These are phyloP conservation scores for Urophycis tenuis DNA, from an alignment of 2,797 vertebrate species.

Conservation along the genomic window DNA sequence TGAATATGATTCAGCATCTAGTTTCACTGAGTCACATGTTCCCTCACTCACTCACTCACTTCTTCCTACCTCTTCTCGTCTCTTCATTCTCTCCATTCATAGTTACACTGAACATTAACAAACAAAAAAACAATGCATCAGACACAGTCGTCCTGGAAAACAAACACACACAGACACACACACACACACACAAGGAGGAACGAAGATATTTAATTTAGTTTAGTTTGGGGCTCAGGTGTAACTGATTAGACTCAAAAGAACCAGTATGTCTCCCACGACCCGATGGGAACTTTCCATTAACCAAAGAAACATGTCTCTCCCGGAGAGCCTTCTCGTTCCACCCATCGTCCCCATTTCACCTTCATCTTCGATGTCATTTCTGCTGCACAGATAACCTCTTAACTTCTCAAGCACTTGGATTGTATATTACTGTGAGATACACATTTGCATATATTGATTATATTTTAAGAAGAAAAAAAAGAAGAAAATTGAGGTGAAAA, in stretches of 20 bases:
- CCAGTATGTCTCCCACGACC: slow-evolving; percentile 50
- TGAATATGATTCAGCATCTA: slow-evolving; percentile 46
- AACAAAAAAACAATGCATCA: slow-evolving; percentile 24
- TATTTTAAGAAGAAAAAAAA: slow-evolving; percentile 72
- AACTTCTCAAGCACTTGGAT: slow-evolving; percentile 74
- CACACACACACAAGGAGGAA: slow-evolving; percentile 22
- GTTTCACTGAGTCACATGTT: slow-evolving; percentile 63
- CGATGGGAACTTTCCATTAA: slow-evolving; percentile 66
- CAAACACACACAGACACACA: background rate
- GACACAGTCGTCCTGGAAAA: background rate
- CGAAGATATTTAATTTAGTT: slow-evolving; percentile 49
- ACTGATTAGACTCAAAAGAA: slow-evolving; percentile 38
- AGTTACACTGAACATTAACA: slow-evolving; percentile 4
- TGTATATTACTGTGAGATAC: slow-evolving; percentile 78
- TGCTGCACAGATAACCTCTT: slow-evolving; percentile 50
- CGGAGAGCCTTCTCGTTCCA: slow-evolving; percentile 42
- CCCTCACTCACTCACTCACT: slow-evolving; percentile 14
- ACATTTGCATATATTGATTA: slow-evolving; percentile 73
- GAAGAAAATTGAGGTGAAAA: slow-evolving; percentile 56
- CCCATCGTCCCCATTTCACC: slow-evolving; percentile 42
- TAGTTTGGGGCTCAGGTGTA: slow-evolving; percentile 38
- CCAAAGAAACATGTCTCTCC: slow-evolving; percentile 66
- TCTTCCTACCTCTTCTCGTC: slow-evolving; percentile 47
- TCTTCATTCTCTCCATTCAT: slow-evolving; percentile 24
- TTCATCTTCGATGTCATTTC: slow-evolving; percentile 29